Base-by-base conservation (phyloP, 2,888 invertebrate species). In the Eupelmus urozonus region DNA sequence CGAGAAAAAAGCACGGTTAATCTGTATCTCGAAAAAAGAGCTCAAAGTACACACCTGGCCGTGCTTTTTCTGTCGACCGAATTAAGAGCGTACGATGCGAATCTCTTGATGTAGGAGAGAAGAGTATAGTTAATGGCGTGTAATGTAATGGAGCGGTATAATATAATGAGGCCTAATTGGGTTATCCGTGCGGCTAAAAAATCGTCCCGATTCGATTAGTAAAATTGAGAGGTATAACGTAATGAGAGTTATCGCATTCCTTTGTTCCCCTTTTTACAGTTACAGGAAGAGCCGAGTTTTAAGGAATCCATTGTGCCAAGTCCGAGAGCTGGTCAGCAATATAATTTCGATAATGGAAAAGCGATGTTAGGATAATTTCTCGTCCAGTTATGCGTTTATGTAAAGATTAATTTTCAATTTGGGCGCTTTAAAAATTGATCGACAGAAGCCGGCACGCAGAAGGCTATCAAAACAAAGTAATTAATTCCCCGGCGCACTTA, bases 151-250 rank as follows among this genome's bases (percentile, higher is more conserved):
- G 34, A 51, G 51, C 71, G 29, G 40, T 57, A 34, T 57, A 57
- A 34, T 51, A 40, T 74, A 74, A 74, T 49, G 74, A 74, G 66
- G n/a, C 4, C 49, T 66, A 74, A 74, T 74, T 74, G 66, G 66
- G 74, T 59, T 57, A 65, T 45, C 25, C 45, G 57, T 23, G 18
- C 60, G 9, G 23, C 1, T 9, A 25, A 20, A 60, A 34, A 62
- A 45, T 73, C 57, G 57, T 29, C 45, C 57, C 23, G 65, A 65
- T 73, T 73, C 73, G 65, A 73, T 73, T 65, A 65, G 65, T 55
- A 9, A 57, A 45, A 73, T 73, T 65, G 57, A 65, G 63, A 73
- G 63, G 65, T 45, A n/a, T 25, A 57, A 42, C n/a, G 27, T 42
- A 62, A 23, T 40, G 45, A 45, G 45, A 29, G 16, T 27, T 59